A percentile compares a stretch with the other conserved stretches of the same genome.
Conservation (phyloP, 1,140 invertebrate species). For the Orussus abietinus region DNA sequence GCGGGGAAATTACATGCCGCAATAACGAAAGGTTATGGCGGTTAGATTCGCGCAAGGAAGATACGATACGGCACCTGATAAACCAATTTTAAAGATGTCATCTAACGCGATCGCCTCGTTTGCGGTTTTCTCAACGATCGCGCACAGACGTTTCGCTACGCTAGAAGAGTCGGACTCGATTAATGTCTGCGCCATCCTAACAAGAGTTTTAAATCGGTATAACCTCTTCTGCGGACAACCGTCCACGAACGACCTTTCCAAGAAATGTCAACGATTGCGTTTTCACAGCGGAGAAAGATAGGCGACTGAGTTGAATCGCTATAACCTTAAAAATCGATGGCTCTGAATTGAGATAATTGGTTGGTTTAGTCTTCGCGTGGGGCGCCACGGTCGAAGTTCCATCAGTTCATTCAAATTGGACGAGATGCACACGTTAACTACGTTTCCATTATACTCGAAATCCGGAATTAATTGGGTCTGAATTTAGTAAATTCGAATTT, state of each 20-base stretch:
- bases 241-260: not conserved
- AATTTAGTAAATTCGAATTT: too few species aligned
- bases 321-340: too few species aligned
- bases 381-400: too few species aligned
- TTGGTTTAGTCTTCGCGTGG: too few species aligned
- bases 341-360: too few species aligned
- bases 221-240: not conserved
- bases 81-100: constrained; percentile 64
- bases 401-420: too few species aligned
- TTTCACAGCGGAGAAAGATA: too few species aligned
- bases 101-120: constrained; percentile 53
- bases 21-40: constrained; percentile 3
- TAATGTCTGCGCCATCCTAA: constrained; percentile 28
- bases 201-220: not conserved
- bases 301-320: too few species aligned
- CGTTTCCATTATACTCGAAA: too few species aligned
- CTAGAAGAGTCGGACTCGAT: constrained; percentile 26
- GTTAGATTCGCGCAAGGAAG: constrained; percentile 5
- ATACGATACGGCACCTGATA: constrained; percentile 61
- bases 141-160: constrained; percentile 34
- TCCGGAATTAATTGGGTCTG: too few species aligned
- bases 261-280: too few species aligned
- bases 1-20: not conserved
- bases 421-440: too few species aligned
- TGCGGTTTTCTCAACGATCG: constrained; percentile 48